These are phyloP conservation scores for Otolemur crassicaudatus DNA, from an alignment of 2,797 vertebrate genomes.

Conservation along the genomic window DNA sequence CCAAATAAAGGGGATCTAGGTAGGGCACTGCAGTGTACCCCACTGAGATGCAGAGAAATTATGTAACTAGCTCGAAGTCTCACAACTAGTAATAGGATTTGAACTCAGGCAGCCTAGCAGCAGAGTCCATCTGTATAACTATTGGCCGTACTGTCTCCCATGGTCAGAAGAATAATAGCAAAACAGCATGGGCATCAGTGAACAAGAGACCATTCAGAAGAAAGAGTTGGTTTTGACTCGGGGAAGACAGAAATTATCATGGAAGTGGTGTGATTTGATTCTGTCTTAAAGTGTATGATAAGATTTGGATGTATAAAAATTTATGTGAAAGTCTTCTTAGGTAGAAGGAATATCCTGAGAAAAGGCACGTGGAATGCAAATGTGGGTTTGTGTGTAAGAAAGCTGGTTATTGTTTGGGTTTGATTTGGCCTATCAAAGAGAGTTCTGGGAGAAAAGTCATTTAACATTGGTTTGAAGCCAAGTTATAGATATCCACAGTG, in stretches of 20 bases:
- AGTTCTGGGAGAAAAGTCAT: constrained; percentile 13
- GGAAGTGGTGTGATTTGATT: background rate
- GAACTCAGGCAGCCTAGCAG: background rate
- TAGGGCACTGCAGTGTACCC: background rate
- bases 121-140: background rate
- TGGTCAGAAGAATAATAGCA: background rate
- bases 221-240: constrained; percentile 1
- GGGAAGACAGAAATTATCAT: background rate
- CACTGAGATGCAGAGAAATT: background rate
- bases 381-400: background rate
- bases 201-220: background rate
- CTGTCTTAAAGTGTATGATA: constrained; percentile 45
- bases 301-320: background rate
- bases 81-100: background rate
- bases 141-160: background rate
- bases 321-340: background rate
- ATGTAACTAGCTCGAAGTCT: background rate
- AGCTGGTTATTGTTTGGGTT: background rate
- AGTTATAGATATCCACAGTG: background rate
- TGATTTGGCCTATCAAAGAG: background rate
- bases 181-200: background rate
- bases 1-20: background rate
- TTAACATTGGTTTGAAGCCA: background rate
- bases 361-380: background rate
- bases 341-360: constrained; percentile 19